phyloP scores from a whole-genome alignment of 2,888 invertebrate species.

The Rhogogaster chlorosoma region DNA sequence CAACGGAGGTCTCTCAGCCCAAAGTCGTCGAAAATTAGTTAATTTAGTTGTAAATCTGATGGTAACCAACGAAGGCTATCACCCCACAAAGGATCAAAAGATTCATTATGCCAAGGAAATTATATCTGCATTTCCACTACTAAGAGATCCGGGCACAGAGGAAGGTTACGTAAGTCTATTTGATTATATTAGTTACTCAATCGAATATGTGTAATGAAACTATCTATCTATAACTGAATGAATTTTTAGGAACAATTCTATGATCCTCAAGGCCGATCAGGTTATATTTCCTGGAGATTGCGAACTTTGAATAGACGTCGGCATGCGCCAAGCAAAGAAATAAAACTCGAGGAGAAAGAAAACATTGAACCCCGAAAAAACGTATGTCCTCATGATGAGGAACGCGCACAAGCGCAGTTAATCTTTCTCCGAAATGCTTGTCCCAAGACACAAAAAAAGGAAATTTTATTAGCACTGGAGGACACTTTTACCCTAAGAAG shows the following conservation, averaged over 20 bases:
- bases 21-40: slow-evolving; percentile 9
- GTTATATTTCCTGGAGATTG: slow-evolving; percentile 14
- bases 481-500: slow-evolving; percentile 5
- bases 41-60: slow-evolving; percentile 14
- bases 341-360: background rate
- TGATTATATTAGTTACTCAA: background rate
- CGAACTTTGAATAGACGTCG: slow-evolving; percentile 1
- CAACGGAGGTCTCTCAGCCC: background rate
- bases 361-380: background rate
- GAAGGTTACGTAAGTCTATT: slow-evolving; percentile 26
- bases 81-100: background rate
- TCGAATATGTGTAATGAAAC: background rate
- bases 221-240: too few species aligned
- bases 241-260: slow-evolving; percentile 32
- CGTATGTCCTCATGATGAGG: background rate
- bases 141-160: slow-evolving; percentile 20
- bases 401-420: background rate
- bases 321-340: background rate
- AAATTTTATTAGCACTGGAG: background rate
- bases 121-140: background rate
- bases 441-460: slow-evolving; percentile 2
- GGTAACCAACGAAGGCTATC: background rate
- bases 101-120: background rate
- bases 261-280: background rate
- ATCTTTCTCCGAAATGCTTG: slow-evolving; percentile 1